phyloP scores from a whole-genome alignment of 2,113 vertebrate species.

The Bufo gargarizans region DNA sequence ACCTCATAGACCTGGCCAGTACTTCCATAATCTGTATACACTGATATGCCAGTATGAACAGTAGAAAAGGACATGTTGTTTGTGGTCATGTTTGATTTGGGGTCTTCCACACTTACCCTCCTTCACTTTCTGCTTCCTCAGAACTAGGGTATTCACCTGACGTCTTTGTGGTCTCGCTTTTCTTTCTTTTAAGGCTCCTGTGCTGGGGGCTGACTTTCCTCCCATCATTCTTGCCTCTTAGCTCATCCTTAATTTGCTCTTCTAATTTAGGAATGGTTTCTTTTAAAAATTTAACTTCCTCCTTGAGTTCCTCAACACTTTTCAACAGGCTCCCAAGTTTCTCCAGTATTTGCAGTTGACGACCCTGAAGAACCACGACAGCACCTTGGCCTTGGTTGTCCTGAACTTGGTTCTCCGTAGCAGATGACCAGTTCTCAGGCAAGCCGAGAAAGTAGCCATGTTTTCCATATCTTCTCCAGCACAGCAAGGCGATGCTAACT shows the following conservation, averaged over 20 bases:
- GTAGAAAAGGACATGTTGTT: background rate
- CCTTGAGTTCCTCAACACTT: conserved; percentile 88
- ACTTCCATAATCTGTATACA: background rate
- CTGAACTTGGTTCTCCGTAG: conserved; percentile 50
- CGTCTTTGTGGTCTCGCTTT: conserved; percentile 63
- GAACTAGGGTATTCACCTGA: conserved; percentile 80
- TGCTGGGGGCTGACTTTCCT: conserved; percentile 75
- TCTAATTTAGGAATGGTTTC: conserved; percentile 83
- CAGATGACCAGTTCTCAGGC: conserved; percentile 47
- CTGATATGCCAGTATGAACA: background rate
- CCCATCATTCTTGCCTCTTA: conserved; percentile 68
- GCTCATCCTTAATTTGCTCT: conserved; percentile 81
- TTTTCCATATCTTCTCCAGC: conserved; percentile 74
- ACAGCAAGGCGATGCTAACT: conserved; percentile 79
- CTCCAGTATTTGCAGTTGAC: conserved; percentile 85
- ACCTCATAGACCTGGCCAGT: background rate
- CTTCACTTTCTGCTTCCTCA: conserved; percentile 94
- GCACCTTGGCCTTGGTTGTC: conserved; percentile 63
- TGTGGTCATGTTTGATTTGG: background rate
- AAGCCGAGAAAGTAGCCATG: conserved; percentile 30
- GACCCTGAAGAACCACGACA: conserved; percentile 65
- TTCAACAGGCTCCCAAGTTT: conserved; percentile 83
- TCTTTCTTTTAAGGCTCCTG: conserved; percentile 78
- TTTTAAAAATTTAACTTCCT: conserved; percentile 86
- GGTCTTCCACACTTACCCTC: conserved; percentile 82